A percentile compares a stretch with the other conserved stretches of the same genome.
phyloP scores from a whole-genome alignment of 2,113 vertebrate species.

The Microcebus griseorufus region DNA sequence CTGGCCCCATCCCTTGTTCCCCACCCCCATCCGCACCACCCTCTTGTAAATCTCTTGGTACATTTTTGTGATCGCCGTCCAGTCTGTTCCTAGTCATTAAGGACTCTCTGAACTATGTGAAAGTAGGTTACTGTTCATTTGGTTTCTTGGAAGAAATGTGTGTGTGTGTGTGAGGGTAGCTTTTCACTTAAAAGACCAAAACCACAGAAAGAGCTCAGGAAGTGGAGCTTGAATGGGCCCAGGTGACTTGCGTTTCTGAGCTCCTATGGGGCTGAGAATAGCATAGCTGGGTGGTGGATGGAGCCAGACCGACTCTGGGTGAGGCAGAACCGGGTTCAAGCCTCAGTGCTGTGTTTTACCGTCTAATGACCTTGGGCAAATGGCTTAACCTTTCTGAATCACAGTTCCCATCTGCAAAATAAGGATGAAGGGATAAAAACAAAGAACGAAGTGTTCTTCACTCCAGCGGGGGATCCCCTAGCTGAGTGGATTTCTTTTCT shows the following conservation, averaged over 20 bases:
- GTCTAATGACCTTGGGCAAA: background rate
- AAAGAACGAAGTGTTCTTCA: background rate
- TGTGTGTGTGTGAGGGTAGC: background rate
- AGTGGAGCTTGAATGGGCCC: background rate
- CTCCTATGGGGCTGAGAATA: background rate
- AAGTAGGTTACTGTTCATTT: conserved; percentile 37
- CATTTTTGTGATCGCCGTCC: background rate
- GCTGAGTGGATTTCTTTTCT: background rate
- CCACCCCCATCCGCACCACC: no score
- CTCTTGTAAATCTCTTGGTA: background rate
- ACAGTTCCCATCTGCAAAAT: background rate
- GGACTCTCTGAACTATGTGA: background rate
- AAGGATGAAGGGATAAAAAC: background rate
- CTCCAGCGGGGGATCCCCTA: background rate
- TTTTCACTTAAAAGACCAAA: conserved; percentile 53
- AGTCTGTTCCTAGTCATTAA: background rate
- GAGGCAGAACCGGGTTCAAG: background rate
- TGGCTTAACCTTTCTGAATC: background rate
- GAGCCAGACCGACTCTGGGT: background rate
- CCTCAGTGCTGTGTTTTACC: background rate
- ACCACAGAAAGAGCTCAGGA: background rate
- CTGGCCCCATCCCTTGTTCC: background rate
- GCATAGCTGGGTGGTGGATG: no score
- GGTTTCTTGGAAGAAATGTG: conserved; percentile 39
- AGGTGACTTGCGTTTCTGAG: background rate